Percentiles rank a stretch among this genome's conserved stretches.
Conservation (phyloP, 1,140 invertebrate genomes). For the Diuraphis noxia region DNA sequence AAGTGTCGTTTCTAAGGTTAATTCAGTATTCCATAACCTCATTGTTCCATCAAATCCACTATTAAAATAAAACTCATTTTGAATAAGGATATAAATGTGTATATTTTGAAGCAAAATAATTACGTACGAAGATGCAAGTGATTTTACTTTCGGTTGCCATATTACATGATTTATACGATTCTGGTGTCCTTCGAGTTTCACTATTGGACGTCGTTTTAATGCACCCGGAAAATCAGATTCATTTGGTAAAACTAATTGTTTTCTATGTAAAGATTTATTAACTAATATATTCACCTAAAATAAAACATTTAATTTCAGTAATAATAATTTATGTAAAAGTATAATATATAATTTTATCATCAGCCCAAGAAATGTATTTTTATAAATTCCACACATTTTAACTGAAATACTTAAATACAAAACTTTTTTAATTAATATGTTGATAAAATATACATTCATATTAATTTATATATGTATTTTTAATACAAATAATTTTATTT, state of each 20-base stretch:
- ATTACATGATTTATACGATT: slow-evolving; percentile 62
- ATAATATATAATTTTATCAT: not conserved
- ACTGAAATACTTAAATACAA: no score
- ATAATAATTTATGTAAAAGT: not conserved
- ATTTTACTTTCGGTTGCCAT: slow-evolving; percentile 61
- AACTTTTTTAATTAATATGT: no score
- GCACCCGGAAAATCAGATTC: slow-evolving; percentile 48
- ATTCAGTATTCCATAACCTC: slow-evolving; percentile 65
- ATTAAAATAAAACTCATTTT: not conserved
- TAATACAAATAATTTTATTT: no score
- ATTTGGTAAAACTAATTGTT: slow-evolving; percentile 24
- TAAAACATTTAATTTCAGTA: not conserved
- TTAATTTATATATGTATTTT: no score
- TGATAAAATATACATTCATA: no score
- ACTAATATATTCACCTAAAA: slow-evolving; percentile 47
- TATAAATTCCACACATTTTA: not conserved
- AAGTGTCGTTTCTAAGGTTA: slow-evolving; percentile 65
- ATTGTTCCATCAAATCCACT: slow-evolving; percentile 72
- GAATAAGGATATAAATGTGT: not conserved
- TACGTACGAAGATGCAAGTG: slow-evolving; percentile 63
- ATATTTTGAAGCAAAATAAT: not conserved
- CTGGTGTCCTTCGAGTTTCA: slow-evolving; percentile 65
- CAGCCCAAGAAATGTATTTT: not conserved
- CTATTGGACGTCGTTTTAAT: slow-evolving; percentile 49
- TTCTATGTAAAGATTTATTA: slow-evolving; percentile 39